Base-by-base conservation (phyloP, 2,797 vertebrate species). In the Aulostomus chinensis region DNA sequence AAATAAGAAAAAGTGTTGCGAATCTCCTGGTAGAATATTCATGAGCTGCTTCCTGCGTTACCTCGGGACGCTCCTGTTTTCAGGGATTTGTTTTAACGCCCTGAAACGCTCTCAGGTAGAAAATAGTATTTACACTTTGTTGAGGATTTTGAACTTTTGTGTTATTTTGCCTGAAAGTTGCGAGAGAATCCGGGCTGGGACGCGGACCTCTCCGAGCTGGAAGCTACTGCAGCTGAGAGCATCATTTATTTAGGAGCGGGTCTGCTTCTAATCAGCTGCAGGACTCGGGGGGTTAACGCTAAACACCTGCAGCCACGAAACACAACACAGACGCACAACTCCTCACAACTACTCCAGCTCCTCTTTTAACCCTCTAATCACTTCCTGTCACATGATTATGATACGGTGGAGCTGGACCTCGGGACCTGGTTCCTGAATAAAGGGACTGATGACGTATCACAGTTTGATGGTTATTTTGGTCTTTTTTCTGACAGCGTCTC, bases 11-110 rank as follows among this genome's bases (percentile, higher is more conserved):
- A 68, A 76, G 57, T 69, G 57, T 62, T 65, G 69, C 25, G 20
- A 40, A 63, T 68, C 46, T 35, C 47, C 15, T 5, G 21, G 26
- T 64, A 76, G 78, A 86, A 88, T 88, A 87, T 86, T 82, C 82
- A 88, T 87, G 81, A 84, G 68, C 46, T 38, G 67, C 72, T 58
- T 69, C 38, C n/a, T n/a, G n/a, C n/a, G 22, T 68, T 80, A 62
- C 78, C 79, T 45, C 54, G 46, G 73, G 83, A 81, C 43, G 58
- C 55, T 48, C 5, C 57, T 56, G 73, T 73, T 80, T 82, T 59
- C 36, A 53, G 69, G 76, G 71, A 73, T 78, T 73, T 70, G 49
- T 24, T 62, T 71, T 38, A 43, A 54, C 66, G 70, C 58, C 48
- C 46, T 57, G 61, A 68, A 43, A 54, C 66, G 70, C 58, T 50